Evolutionary conservation across 2,797 vertebrate genomes (phyloP), one percentile per base, ranked within the genome.

Genomic region (Manis pentadactyla): DNA sequence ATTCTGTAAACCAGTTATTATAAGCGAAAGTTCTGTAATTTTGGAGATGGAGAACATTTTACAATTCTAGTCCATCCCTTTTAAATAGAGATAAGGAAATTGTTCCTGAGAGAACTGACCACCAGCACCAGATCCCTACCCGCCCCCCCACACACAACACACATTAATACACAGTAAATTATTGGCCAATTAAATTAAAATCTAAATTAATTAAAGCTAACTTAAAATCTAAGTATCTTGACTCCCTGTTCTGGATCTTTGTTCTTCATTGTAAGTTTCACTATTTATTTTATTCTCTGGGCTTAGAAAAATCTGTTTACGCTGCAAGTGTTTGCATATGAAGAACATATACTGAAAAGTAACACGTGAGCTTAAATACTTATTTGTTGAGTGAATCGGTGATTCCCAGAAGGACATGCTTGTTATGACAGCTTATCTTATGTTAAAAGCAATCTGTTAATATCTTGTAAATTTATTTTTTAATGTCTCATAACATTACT

Each of bases 401-500:
- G 46, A 46, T 46, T 2, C 46, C 46, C 46, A 12, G 46, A 46
- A 46, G 46, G 46, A 46, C 46, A 46, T 46, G 46, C 46, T 46
- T 46, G 46, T 46, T 42, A 39, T 73, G 59, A 25, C 49, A 51
- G 49, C 82, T 95, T 63, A 78, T 19, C 18, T 95, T 87, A 71
- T 46, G 49, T 71, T 79, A 64, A 90, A 92, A 93, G 46, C n/a
- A 90, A 37, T 85, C 82, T 95, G 34, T 85, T 93, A 79, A 78
- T 12, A 85, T 42, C 74, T 93, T 89, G 21, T 49, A 73, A 75
- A 73, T 31, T 93, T 39, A 85, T 89, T 95, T 90, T 95, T 97
- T 75, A 93, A 81, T 49, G 13, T 71, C 68, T 92, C 53, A 66
- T 81, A 87, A 74, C n/a, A 91, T 85, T 78, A 59, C 61, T 89